phyloP scores from a whole-genome alignment of 1,140 invertebrate species.

The Calosoma granatense region DNA sequence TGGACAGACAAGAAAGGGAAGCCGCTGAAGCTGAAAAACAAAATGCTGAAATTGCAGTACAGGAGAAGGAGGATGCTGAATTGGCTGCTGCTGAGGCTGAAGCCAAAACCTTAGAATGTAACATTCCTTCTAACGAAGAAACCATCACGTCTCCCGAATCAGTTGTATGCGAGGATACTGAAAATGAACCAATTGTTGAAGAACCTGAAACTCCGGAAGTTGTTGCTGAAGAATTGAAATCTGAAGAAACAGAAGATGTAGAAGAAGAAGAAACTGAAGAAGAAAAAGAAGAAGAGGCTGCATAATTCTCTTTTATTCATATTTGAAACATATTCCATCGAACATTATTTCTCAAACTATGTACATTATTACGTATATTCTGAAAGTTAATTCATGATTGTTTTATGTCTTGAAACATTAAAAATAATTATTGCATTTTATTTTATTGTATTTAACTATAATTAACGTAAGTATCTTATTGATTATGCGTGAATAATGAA shows the following conservation, averaged over 20 bases:
- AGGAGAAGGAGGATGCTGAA: conserved; percentile 29
- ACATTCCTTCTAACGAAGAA: conserved; percentile 34
- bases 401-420: too few relatives aligned
- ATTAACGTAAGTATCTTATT: too few relatives aligned
- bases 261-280: conserved; percentile 25
- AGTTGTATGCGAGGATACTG: conserved; percentile 23
- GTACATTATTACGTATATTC: too few relatives aligned
- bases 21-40: conserved; percentile 24
- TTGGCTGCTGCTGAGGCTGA: conserved; percentile 32
- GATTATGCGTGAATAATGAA: too few relatives aligned
- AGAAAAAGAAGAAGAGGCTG: too few relatives aligned
- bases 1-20: conserved; percentile 38
- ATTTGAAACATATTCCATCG: too few relatives aligned
- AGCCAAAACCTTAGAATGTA: conserved; percentile 33
- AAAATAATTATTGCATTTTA: too few relatives aligned
- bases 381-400: too few relatives aligned
- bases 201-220: conserved; percentile 22
- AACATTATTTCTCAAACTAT: too few relatives aligned
- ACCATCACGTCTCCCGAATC: conserved; percentile 33
- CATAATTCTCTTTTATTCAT: too few relatives aligned
- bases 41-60: conserved; percentile 19
- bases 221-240: conserved; percentile 17
- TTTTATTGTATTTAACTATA: too few relatives aligned
- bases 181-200: conserved; percentile 28
- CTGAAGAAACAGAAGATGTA: conserved; percentile 26